A percentile compares a stretch with the other conserved stretches of the same genome.
These are phyloP conservation scores for Mormyrus proboscirostris DNA, from an alignment of 2,797 vertebrate genomes.

Conservation along the genomic window DNA sequence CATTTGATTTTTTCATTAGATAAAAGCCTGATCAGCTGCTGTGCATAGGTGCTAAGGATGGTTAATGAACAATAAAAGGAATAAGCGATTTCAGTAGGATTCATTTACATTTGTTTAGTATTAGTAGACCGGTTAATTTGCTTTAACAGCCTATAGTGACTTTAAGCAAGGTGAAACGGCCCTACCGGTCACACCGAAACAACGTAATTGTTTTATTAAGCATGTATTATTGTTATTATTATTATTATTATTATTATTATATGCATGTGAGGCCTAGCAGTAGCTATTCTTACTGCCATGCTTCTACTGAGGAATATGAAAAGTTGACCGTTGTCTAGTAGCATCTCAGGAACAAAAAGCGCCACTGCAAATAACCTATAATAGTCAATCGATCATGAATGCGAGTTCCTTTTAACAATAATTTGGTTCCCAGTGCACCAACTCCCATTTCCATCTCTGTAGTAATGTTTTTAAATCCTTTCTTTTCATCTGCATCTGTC, in stretches of 20 bases:
- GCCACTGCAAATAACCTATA: constrained; percentile 61
- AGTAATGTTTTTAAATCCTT: constrained; percentile 63
- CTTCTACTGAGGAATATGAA: neutral
- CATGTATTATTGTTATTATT: neutral
- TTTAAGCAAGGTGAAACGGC: neutral
- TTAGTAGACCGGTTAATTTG: neutral
- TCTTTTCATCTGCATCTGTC: constrained; percentile 65
- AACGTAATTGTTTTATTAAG: neutral
- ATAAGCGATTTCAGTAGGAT: neutral
- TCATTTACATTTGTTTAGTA: neutral
- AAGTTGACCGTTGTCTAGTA: constrained; percentile 46
- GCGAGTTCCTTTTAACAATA: constrained; percentile 68
- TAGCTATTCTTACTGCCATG: neutral
- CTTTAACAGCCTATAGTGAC: neutral
- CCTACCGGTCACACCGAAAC: neutral
- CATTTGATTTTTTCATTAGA: neutral
- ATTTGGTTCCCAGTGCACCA: constrained; percentile 60
- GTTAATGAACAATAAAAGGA: neutral
- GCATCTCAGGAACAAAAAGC: constrained; percentile 38
- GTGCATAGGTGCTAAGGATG: neutral
- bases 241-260: neutral
- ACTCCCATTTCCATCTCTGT: constrained; percentile 54
- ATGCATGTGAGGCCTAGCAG: neutral
- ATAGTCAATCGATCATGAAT: constrained; percentile 64
- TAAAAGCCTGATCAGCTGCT: neutral